These are phyloP conservation scores for Phymatocera aterrima DNA, from an alignment of 2,888 invertebrate genomes.

Conservation along the genomic window DNA sequence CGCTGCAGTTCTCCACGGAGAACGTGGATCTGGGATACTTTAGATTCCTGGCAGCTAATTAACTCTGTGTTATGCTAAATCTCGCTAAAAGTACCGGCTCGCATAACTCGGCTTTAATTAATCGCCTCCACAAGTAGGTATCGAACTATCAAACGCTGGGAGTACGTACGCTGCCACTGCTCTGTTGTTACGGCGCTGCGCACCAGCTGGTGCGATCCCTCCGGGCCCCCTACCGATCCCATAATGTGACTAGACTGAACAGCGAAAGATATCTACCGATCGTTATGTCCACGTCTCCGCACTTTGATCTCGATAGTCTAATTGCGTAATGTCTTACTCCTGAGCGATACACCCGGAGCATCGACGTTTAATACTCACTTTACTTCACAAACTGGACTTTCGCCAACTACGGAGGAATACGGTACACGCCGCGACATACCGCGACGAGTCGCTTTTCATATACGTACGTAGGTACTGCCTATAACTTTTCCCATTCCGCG, in stretches of 20 bases:
- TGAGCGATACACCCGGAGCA: slow-evolving; percentile 49
- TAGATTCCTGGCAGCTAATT: slow-evolving; percentile 72
- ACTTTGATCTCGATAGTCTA: slow-evolving; percentile 27
- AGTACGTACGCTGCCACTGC: background rate
- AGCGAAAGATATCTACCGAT: background rate
- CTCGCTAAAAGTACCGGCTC: slow-evolving; percentile 66
- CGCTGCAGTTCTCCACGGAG: background rate
- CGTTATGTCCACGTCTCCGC: background rate
- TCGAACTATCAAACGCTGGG: slow-evolving; percentile 42
- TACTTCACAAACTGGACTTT: background rate
- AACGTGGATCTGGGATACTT: slow-evolving; percentile 61
- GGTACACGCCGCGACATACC: background rate
- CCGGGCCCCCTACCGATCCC: background rate
- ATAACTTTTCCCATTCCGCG: too few relatives aligned
- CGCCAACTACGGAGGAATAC: slow-evolving; percentile 27
- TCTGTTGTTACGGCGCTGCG: background rate
- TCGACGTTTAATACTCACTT: background rate
- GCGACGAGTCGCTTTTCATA: slow-evolving; percentile 2
- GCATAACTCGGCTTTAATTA: slow-evolving; percentile 38
- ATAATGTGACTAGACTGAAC: background rate
- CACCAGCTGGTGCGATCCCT: background rate
- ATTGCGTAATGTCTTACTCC: slow-evolving; percentile 66
- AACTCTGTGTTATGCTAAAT: slow-evolving; percentile 72
- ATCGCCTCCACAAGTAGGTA: slow-evolving; percentile 20
- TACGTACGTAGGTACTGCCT: too few relatives aligned